Base-by-base conservation (phyloP, 2,888 invertebrate species). In the Sepiola atlantica region DNA sequence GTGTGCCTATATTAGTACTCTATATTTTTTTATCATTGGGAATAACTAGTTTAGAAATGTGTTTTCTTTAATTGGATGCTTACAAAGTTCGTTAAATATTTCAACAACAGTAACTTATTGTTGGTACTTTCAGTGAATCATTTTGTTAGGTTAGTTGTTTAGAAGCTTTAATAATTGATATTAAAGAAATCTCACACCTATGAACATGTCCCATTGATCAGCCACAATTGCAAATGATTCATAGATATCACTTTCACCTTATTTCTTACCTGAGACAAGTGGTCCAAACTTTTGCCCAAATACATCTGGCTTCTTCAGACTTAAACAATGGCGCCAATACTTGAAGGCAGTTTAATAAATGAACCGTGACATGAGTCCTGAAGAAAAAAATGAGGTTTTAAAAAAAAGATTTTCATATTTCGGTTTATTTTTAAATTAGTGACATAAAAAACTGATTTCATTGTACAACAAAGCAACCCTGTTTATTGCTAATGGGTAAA, bases 181-280 rank as follows among this genome's bases (percentile, higher is more conserved):
- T 32, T 32, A 32, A 77, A 14, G 14, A 77, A 18, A n/a, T n/a
- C 77, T 77, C n/a, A 16, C 77, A 32, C 0, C 18, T 16, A n/a
- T n/a, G n/a, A 77, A 77, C 32, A 12, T 77, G n/a, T n/a, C 16
- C n/a, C 32, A 77, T n/a, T 77, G 77, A 0, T 77, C n/a, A 32
- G n/a, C 16, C 32, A 32, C 14, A 77, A 1, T 32, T 77, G 77
- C 16, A 77, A 77, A n/a, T 77, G 14, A 77, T 77, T 77, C 77
- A 77, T 77, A 10, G 12, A 77, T 77, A n/a, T n/a, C n/a, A n/a
- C n/a, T 24, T 61, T 61, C 28, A 16, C 2, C 32, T 77, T 77
- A n/a, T 14, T 92, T 54, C 93, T 93, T 55, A 93, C 93, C 55
- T 61, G 93, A 93, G 93, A 32, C 93, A 93, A 35, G 35, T 61